Evolutionary conservation across 2,113 vertebrate genomes (phyloP).

Genomic region (Pseudolaguvia tuberculata): DNA sequence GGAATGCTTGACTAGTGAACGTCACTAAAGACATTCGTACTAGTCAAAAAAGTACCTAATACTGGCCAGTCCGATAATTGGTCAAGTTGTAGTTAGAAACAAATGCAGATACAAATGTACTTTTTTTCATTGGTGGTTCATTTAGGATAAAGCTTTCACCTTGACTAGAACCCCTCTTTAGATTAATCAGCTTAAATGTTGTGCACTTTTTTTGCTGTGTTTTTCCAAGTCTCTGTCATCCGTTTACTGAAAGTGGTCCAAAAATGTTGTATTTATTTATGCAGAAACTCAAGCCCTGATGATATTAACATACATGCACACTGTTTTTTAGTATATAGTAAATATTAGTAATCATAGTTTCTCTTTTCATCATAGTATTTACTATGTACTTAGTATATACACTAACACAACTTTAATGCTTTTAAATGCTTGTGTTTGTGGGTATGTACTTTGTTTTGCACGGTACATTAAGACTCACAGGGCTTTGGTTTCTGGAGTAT

Average conservation of each 20-base stretch:
- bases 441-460: slow-evolving; percentile 14
- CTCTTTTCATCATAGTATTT: too few species aligned
- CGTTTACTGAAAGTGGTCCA: slow-evolving; percentile 67
- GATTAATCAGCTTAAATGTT: slow-evolving; percentile 75
- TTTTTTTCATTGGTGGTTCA: neutral
- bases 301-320: slow-evolving; percentile 36
- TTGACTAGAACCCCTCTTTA: slow-evolving; percentile 64
- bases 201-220: slow-evolving; percentile 67
- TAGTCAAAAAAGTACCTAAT: too few species aligned
- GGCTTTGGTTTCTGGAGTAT: slow-evolving; percentile 61
- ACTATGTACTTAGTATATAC: too few species aligned
- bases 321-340: neutral
- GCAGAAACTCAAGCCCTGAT: slow-evolving; percentile 61
- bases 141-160: slow-evolving; percentile 73
- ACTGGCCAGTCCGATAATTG: too few species aligned
- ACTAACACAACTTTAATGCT: neutral
- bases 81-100: neutral
- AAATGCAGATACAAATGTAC: neutral
- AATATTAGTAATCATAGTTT: neutral
- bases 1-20: too few species aligned
- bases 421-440: slow-evolving; percentile 35
- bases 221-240: slow-evolving; percentile 69
- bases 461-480: slow-evolving; percentile 54
- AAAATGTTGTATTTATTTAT: slow-evolving; percentile 65
- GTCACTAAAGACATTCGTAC: too few species aligned